phyloP scores from a whole-genome alignment of 2,113 vertebrate species.

The Myotis yumanensis region DNA sequence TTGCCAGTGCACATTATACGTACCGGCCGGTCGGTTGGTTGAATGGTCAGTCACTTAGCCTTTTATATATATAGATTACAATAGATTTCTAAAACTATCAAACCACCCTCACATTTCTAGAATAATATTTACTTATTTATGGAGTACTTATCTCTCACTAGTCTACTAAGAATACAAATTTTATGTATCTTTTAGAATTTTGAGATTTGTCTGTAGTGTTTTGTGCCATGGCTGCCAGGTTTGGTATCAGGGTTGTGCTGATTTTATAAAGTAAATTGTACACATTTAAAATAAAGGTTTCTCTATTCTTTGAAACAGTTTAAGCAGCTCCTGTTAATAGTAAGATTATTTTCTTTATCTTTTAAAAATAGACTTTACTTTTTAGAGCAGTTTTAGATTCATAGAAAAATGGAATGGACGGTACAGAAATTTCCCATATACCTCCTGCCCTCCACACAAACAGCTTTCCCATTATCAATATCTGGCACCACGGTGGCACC shows the following conservation, averaged over 20 bases:
- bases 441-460: too few species aligned
- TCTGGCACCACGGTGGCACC: neutral
- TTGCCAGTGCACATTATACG: too few species aligned
- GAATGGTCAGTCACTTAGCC: too few species aligned
- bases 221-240: neutral
- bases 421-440: neutral
- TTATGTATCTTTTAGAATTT: neutral
- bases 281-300: neutral
- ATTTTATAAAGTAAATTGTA: conserved; percentile 4
- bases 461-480: neutral
- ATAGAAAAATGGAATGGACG: neutral
- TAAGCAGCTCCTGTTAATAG: neutral
- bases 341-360: neutral
- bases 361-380: neutral
- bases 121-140: neutral
- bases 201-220: neutral
- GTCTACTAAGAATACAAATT: neutral
- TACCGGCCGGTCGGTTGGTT: too few species aligned
- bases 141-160: neutral
- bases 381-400: neutral
- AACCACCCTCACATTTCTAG: neutral
- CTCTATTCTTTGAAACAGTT: neutral
- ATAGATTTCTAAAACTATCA: neutral
- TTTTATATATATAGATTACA: neutral
- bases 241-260: neutral